Evolutionary conservation across 2,888 invertebrate genomes (phyloP).

Genomic region (Andrena minutula): DNA sequence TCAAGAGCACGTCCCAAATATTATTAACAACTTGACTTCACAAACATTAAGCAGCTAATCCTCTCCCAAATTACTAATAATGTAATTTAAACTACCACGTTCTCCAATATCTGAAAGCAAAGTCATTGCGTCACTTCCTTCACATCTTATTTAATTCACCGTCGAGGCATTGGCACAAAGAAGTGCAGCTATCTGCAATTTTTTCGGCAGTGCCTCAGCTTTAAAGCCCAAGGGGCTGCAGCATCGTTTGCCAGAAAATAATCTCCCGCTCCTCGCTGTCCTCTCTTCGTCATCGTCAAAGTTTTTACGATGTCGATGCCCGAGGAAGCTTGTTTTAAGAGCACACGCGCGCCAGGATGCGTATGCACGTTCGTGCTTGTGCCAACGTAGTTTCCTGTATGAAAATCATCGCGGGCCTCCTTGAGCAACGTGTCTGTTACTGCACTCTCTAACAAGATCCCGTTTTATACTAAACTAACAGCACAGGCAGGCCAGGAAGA

Average conservation of each 20-base stretch:
- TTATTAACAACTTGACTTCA: too few species aligned
- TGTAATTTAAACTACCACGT: too few species aligned
- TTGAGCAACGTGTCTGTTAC: background rate
- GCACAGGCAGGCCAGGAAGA: background rate
- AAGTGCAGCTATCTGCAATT: too few species aligned
- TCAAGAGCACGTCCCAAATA: too few species aligned
- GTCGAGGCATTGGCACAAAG: too few species aligned
- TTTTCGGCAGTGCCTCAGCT: background rate
- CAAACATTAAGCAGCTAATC: too few species aligned
- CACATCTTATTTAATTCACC: too few species aligned
- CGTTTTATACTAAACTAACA: conserved; percentile 28
- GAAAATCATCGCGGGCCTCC: conserved; percentile 11
- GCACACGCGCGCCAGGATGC: background rate
- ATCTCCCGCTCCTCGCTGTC: conserved; percentile 28
- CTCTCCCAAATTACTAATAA: too few species aligned
- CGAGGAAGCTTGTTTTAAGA: conserved; percentile 28
- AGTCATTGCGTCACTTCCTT: too few species aligned
- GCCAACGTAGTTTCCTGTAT: background rate
- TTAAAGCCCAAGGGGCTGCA: background rate
- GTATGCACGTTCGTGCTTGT: conserved; percentile 1
- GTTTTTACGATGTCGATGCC: conserved; percentile 30
- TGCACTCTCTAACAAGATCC: background rate
- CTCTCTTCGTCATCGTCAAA: conserved; percentile 35
- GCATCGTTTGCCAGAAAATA: conserved; percentile 21
- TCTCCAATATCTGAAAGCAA: too few species aligned